Evolutionary conservation across 1,140 invertebrate species (phyloP), one percentile per base, ranked within the genome.

Genomic region (Odontomachus brunneus): DNA sequence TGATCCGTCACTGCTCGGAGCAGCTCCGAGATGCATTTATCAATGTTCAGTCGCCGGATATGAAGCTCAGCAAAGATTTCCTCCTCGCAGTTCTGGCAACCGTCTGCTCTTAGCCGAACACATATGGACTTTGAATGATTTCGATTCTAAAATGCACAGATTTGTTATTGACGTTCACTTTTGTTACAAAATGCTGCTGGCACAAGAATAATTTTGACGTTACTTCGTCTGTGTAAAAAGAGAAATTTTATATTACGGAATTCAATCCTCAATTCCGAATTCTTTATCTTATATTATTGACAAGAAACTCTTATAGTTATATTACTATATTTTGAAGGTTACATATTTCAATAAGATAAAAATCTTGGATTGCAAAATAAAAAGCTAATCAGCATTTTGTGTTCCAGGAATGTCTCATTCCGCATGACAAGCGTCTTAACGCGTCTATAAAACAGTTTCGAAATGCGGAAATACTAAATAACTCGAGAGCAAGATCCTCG

Each of bases 21-120:
- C 44, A 12, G 17, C 12, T 82, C 19, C 55, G 26, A 73, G 22
- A 74, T 82, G 69, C 69, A 82, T 82, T 82, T 82, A 82, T 82
- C 78, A 82, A 51, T 1, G 69, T 63, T 82, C 57, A 11, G 38
- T 26, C 33, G 26, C 22, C 51, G 44, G 55, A 74, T 69, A 74
- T 74, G 78, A 82, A 72, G 44, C 24, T 19, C 29, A 19, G 33
- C 22, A 14, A 80, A 69, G 33, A 57, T 67, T 80, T 57, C 9
- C 51, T 78, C 12, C 5, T 55, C 15, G 3, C 29, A 19, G 49
- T 67, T 80, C 17, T 24, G 33, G 29, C 22, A 57, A 33, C 51
- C 14, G 9, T 57, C 26, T 48, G 24, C 65, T 69, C 17, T 59
- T 14, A 33, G 7, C 51, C 33, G 51, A 57, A 59, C 65, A 71